Percentiles rank a stretch among this genome's conserved stretches.
phyloP scores from a whole-genome alignment of 2,797 vertebrate genomes.

The Tenualosa ilisha region DNA sequence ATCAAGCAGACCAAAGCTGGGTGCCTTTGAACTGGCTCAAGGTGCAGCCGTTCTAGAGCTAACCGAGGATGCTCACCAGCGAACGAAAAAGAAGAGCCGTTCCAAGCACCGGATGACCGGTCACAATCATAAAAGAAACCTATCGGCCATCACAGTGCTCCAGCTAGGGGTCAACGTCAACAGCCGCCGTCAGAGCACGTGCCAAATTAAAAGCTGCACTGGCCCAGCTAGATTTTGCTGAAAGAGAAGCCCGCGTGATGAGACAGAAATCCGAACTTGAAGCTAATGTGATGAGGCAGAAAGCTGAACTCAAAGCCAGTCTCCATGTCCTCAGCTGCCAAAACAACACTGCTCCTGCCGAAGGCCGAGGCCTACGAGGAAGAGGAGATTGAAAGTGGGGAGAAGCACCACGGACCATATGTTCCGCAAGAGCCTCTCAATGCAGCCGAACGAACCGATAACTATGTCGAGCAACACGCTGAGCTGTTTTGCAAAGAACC shows the following conservation, averaged over 20 bases:
- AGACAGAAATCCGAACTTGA: too few species aligned
- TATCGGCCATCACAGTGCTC: background rate
- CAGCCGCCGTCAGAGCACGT: background rate
- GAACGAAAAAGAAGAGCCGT: background rate
- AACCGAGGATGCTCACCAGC: too few species aligned
- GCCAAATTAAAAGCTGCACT: conserved; percentile 15
- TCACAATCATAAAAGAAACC: too few species aligned
- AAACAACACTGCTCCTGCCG: background rate
- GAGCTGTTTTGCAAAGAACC: too few species aligned
- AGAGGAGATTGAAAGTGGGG: background rate
- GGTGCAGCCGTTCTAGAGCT: background rate
- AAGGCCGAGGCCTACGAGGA: background rate
- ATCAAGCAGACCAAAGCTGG: background rate
- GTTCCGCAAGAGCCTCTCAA: too few species aligned
- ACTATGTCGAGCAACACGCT: too few species aligned
- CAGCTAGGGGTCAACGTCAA: background rate
- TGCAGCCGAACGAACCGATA: too few species aligned
- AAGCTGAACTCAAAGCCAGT: background rate
- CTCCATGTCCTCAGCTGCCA: background rate
- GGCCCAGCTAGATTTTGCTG: background rate
- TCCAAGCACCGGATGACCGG: background rate
- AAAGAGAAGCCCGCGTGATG: background rate
- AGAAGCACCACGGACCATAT: background rate
- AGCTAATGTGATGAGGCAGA: too few species aligned
- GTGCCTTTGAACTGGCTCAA: background rate